These are phyloP conservation scores for Andinoacara biseriatus DNA, from an alignment of 2,113 vertebrate genomes.

Conservation along the genomic window DNA sequence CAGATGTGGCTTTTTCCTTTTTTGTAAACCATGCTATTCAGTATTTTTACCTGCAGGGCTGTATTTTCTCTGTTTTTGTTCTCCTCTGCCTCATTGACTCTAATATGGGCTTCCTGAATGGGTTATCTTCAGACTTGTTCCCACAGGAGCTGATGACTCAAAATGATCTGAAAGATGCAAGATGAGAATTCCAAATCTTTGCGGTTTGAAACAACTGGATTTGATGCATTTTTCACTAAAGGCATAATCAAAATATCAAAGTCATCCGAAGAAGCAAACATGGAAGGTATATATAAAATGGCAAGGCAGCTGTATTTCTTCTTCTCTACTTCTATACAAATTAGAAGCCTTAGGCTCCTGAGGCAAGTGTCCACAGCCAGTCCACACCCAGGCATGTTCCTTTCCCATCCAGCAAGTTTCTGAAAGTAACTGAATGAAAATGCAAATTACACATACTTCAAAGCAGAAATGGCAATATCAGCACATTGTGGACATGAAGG, in stretches of 20 bases:
- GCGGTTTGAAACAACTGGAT: slow-evolving; percentile 51
- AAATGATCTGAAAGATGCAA: slow-evolving; percentile 70
- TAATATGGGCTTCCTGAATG: slow-evolving; percentile 78
- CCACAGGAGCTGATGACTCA: slow-evolving; percentile 77
- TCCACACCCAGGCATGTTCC: slow-evolving; percentile 28
- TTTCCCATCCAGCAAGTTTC: neutral
- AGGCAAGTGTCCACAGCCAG: slow-evolving; percentile 13
- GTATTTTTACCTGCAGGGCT: slow-evolving; percentile 69
- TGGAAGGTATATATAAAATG: neutral
- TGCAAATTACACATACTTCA: slow-evolving; percentile 3
- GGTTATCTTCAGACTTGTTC: slow-evolving; percentile 78
- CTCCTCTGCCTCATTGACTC: slow-evolving; percentile 75
- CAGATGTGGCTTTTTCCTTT: neutral
- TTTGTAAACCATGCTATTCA: slow-evolving; percentile 40
- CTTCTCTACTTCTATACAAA: slow-evolving; percentile 14
- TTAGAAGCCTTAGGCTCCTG: slow-evolving; percentile 26
- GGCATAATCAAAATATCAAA: slow-evolving; percentile 52
- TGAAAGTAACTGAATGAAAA: neutral
- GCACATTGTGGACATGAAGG: neutral
- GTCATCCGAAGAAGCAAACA: slow-evolving; percentile 1
- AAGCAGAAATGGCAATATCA: neutral
- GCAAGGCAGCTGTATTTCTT: slow-evolving; percentile 21
- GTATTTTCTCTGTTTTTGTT: slow-evolving; percentile 68
- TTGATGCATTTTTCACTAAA: slow-evolving; percentile 46
- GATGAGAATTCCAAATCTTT: slow-evolving; percentile 56